These are phyloP conservation scores for Tretioscincus oriximinensis DNA, from an alignment of 2,113 vertebrate species.

Conservation along the genomic window DNA sequence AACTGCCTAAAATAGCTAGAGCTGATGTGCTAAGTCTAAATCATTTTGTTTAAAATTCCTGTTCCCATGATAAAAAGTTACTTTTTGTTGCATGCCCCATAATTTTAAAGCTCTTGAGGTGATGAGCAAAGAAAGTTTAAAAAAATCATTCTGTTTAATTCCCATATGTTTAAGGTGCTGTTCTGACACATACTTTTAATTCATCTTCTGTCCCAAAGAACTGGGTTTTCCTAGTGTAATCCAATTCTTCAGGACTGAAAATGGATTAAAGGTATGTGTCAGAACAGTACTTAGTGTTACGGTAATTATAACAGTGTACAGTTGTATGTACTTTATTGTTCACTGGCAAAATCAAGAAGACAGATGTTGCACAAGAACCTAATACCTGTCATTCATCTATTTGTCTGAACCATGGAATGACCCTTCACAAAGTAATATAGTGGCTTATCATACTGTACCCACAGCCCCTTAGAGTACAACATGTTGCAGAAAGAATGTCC, in stretches of 20 bases:
- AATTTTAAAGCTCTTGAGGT: not conserved
- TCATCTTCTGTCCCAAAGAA: no score
- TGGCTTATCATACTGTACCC: no score
- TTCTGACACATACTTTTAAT: no score
- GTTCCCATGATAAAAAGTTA: not conserved
- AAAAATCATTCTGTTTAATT: not conserved
- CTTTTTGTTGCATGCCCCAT: not conserved
- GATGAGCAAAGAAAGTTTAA: not conserved
- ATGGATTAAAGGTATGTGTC: no score
- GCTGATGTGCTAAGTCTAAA: not conserved
- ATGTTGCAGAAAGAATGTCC: no score
- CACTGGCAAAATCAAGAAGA: not conserved
- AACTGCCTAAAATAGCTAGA: not conserved
- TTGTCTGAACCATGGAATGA: not conserved
- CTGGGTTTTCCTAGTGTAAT: no score
- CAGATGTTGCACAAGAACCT: slow-evolving; percentile 18
- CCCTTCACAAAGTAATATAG: not conserved
- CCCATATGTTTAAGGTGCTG: not conserved
- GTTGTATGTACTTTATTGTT: not conserved
- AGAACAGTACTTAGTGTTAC: not conserved
- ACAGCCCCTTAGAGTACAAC: no score
- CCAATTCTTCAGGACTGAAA: no score
- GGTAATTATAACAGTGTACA: not conserved
- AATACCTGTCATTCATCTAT: slow-evolving; percentile 1
- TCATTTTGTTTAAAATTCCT: not conserved